A percentile compares a stretch with the other conserved stretches of the same genome.
These are phyloP conservation scores for Chymomyza fuscimana DNA, from an alignment of 2,888 invertebrate genomes.

Conservation along the genomic window DNA sequence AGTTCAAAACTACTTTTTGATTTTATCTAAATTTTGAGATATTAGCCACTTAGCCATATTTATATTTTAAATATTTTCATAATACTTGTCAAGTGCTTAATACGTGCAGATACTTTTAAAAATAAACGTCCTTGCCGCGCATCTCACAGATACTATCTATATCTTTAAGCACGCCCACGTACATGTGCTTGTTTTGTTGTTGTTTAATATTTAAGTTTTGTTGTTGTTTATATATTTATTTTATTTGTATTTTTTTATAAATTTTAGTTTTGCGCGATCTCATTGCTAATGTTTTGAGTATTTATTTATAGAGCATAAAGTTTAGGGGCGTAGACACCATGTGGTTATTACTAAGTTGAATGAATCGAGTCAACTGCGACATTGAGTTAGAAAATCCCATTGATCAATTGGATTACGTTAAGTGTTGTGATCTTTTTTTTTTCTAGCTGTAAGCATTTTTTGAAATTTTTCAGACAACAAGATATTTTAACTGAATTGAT, in stretches of 20 bases:
- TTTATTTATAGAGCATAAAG: conserved; percentile 53
- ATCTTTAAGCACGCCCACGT: conserved; percentile 31
- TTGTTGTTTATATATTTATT: background rate
- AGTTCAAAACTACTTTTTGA: background rate
- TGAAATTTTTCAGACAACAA: no score
- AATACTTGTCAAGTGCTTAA: conserved; percentile 12
- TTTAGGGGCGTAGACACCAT: conserved; percentile 16
- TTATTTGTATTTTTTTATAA: conserved; percentile 13
- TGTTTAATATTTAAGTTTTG: conserved; percentile 17
- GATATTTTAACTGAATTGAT: no score
- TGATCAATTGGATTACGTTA: background rate
- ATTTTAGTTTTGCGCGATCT: conserved; percentile 52
- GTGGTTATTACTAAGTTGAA: conserved; percentile 50
- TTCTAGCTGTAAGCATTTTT: background rate
- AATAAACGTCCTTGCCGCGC: conserved; percentile 73
- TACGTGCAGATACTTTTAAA: conserved; percentile 27
- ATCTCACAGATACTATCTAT: conserved; percentile 29
- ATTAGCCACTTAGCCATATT: background rate
- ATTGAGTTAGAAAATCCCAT: conserved; percentile 10
- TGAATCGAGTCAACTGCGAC: conserved; percentile 35
- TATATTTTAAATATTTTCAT: conserved; percentile 6
- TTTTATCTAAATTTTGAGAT: no score
- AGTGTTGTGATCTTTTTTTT: background rate
- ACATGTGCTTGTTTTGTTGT: conserved; percentile 32
- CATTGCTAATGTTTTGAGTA: conserved; percentile 48